These are phyloP conservation scores for Pipistrellus kuhlii DNA, from an alignment of 2,797 vertebrate genomes.

Conservation along the genomic window DNA sequence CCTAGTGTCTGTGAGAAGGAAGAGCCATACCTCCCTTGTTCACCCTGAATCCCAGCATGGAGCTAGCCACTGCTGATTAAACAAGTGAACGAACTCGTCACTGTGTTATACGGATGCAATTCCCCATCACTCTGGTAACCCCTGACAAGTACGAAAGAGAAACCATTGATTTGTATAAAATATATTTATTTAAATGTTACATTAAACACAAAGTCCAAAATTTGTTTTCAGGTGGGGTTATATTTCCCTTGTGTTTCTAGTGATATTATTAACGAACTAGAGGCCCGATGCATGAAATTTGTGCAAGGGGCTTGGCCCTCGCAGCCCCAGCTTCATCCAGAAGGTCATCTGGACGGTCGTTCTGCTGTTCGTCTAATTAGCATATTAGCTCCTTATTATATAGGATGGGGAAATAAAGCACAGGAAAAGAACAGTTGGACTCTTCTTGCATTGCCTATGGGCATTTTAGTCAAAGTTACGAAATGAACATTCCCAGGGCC, in stretches of 20 bases:
- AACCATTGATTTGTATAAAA: slow-evolving; percentile 5
- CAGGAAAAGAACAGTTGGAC: not conserved
- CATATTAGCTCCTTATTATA: too few relatives aligned
- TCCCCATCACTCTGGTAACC: not conserved
- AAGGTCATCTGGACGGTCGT: too few relatives aligned
- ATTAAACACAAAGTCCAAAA: not conserved
- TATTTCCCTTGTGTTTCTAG: not conserved
- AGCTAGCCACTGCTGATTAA: not conserved
- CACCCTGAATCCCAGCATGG: not conserved
- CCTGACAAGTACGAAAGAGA: not conserved
- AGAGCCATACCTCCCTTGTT: not conserved
- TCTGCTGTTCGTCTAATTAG: too few relatives aligned
- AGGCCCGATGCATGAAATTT: too few relatives aligned
- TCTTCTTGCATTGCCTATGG: not conserved
- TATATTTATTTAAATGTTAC: slow-evolving; percentile 37
- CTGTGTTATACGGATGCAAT: not conserved
- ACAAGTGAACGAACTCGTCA: not conserved
- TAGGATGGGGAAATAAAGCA: not conserved
- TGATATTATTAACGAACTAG: not conserved
- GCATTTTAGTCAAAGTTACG: not conserved
- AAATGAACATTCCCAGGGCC: not conserved
- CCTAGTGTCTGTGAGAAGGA: not conserved
- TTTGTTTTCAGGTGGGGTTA: slow-evolving; percentile 6
- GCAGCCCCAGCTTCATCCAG: too few relatives aligned
- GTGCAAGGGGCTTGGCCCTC: too few relatives aligned